Evolutionary conservation across 2,113 vertebrate genomes (phyloP).

Genomic region (Clarias gariepinus): DNA sequence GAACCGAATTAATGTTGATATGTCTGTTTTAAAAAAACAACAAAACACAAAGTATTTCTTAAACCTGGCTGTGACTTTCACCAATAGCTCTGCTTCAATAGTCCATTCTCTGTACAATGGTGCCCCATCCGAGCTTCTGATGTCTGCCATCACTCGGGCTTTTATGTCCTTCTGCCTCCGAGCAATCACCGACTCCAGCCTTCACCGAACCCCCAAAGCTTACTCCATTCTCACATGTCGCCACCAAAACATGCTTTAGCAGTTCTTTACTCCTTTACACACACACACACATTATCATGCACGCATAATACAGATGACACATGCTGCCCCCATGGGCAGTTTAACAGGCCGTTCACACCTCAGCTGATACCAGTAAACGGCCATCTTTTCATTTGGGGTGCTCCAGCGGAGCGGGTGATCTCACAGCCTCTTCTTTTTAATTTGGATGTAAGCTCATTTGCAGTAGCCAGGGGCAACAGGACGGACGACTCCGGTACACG

Average conservation of each 20-base stretch:
- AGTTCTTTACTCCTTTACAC: not conserved
- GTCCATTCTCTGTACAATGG: conserved; percentile 18
- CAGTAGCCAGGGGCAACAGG: conserved; percentile 54
- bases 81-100: conserved; percentile 12
- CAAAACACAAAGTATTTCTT: not conserved
- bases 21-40: not conserved
- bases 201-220: not conserved
- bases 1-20: not conserved
- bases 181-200: conserved; percentile 11
- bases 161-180: not conserved
- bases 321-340: not conserved
- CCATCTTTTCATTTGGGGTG: conserved; percentile 12
- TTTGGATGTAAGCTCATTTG: conserved; percentile 23
- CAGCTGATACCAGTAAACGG: conserved; percentile 12
- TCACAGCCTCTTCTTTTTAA: conserved; percentile 67
- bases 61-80: not conserved
- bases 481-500: conserved; percentile 21
- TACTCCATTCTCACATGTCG: not conserved
- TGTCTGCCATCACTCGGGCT: not conserved
- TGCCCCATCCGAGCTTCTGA: not conserved
- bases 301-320: conserved; percentile 38
- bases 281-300: conserved; percentile 33
- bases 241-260: not conserved
- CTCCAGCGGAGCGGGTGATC: conserved; percentile 40
- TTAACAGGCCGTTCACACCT: conserved; percentile 31